Base-by-base conservation (phyloP, 2,797 vertebrate genomes). In the Periparus ater region DNA sequence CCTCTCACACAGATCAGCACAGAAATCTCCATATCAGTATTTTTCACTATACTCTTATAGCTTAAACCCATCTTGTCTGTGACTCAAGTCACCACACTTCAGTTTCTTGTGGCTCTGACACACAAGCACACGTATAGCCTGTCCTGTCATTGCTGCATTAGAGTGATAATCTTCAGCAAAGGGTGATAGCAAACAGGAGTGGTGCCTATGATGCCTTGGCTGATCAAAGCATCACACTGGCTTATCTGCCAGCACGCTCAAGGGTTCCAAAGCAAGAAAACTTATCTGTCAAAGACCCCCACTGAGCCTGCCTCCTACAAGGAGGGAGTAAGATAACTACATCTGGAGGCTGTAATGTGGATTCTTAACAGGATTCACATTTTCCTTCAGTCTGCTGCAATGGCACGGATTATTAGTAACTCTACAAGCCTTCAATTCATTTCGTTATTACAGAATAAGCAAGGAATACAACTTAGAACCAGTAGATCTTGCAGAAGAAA, bases 381-480 rank as follows among this genome's bases (percentile, higher is more conserved):
- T 67, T 91, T 78, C 55, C 57, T 80, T 89, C 62, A 76, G 62
- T 70, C 55, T 68, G 71, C 21, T 42, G 51, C 50, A 90, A 92
- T 91, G 50, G 34, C 29, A 82, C 38, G 53, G 61, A 57, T 55
- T 66, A 81, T 78, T 67, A 45, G 71, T 58, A 79, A 66, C 26
- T 38, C 42, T 48, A 68, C 42, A 84, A 55, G 42, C 15, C 53
- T 45, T 38, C 27, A 65, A 70, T 91, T 60, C 12, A 53, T 88
- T 95, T 92, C 78, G 22, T 88, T 96, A 83, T 91, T 92, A 85
- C 50, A 93, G 86, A 13, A 36, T 87, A 44, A 89, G 25, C 57
- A 93, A 92, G 47, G 0, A 1, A 88, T 23, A 30, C 13, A 70
- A 87, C 34, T 85, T 60, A 91, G 89, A 97, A 83, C 44, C 88